These are phyloP conservation scores for Sminthurides aquaticus DNA, from an alignment of 2,888 invertebrate genomes.

Conservation along the genomic window DNA sequence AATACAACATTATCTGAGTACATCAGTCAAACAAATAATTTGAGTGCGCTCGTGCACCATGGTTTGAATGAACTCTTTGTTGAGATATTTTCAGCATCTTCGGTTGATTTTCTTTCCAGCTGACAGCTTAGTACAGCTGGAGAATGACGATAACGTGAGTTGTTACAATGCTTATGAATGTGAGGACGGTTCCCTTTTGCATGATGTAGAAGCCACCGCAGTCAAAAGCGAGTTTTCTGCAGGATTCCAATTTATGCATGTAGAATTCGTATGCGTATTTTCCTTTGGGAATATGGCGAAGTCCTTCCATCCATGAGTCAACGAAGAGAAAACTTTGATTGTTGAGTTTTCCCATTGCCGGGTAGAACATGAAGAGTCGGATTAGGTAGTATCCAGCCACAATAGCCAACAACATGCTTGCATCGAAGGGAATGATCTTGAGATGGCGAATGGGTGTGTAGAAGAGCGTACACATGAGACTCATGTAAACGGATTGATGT, in stretches of 20 bases:
- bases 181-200: conserved; percentile 41
- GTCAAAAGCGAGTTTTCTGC: conserved; percentile 38
- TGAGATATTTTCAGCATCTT: too few species aligned
- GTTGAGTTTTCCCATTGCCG: conserved; percentile 37
- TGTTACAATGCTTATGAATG: conserved; percentile 41
- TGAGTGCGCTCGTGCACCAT: too few species aligned
- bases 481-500: conserved; percentile 41
- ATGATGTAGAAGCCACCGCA: conserved; percentile 40
- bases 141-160: conserved; percentile 41
- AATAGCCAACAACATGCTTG: conserved; percentile 30
- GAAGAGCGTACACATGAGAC: conserved; percentile 39
- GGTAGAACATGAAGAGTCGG: conserved; percentile 41
- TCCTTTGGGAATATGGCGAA: conserved; percentile 39
- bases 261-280: conserved; percentile 42
- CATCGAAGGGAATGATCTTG: conserved; percentile 32
- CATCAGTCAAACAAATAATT: too few species aligned
- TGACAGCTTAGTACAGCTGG: conserved; percentile 40
- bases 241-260: conserved; percentile 41
- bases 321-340: conserved; percentile 33
- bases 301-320: conserved; percentile 40
- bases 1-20: too few species aligned
- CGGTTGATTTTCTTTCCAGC: too few species aligned
- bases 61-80: too few species aligned
- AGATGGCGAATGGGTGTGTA: conserved; percentile 42
- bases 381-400: conserved; percentile 38